Percentiles rank a stretch among this genome's conserved stretches.
phyloP scores from a whole-genome alignment of 2,113 vertebrate species.

The Brachyistius frenatus region DNA sequence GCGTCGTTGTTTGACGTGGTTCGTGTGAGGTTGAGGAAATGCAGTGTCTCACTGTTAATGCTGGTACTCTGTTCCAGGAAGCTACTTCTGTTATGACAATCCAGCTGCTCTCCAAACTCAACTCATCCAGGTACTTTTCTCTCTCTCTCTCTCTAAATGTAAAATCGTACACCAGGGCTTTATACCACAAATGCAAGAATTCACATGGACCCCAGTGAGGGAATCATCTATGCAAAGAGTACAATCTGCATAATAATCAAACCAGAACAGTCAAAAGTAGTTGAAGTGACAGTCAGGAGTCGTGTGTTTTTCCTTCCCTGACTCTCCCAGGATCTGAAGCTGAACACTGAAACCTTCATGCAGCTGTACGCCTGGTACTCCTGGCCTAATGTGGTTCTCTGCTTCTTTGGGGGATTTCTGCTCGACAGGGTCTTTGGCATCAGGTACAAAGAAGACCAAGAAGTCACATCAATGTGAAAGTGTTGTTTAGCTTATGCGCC shows the following conservation, averaged over 20 bases:
- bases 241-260: background rate
- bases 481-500: background rate
- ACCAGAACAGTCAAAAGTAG: background rate
- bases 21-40: background rate
- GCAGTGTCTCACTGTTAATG: background rate
- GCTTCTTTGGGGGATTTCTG: conserved; percentile 96
- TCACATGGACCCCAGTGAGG: background rate
- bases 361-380: conserved; percentile 98
- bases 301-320: too few species aligned
- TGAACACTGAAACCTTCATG: conserved; percentile 94
- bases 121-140: conserved; percentile 85
- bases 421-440: conserved; percentile 96
- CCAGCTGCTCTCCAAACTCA: conserved; percentile 94
- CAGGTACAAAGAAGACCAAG: conserved; percentile 81
- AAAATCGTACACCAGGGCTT: background rate
- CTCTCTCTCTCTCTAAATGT: background rate
- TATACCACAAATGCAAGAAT: background rate
- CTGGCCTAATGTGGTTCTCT: conserved; percentile 97
- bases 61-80: conserved; percentile 83
- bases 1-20: too few species aligned
- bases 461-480: background rate
- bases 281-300: too few species aligned
- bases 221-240: background rate
- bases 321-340: conserved; percentile 89
- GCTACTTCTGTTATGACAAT: conserved; percentile 98